These are phyloP conservation scores for Salmo trutta DNA, from an alignment of 2,797 vertebrate genomes.

Conservation along the genomic window DNA sequence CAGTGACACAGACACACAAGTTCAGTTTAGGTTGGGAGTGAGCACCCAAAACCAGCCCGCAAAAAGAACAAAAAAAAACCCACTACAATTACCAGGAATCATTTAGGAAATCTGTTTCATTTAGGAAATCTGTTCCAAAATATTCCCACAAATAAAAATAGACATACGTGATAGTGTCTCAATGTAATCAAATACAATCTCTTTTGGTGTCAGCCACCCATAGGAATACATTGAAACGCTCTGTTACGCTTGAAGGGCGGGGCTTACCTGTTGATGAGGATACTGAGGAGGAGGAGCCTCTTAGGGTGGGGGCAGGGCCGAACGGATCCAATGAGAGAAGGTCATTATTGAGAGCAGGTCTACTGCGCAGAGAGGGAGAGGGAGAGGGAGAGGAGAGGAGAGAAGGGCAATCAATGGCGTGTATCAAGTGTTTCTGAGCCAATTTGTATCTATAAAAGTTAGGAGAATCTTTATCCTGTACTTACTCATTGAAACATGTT, in stretches of 20 bases:
- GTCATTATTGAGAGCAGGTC: conserved; percentile 84
- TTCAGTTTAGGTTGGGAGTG: too few species aligned
- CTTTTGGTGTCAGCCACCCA: not conserved
- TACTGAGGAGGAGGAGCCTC: conserved; percentile 77
- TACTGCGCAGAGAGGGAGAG: conserved; percentile 51
- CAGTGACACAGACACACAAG: too few species aligned
- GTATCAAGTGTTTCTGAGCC: not conserved
- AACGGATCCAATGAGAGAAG: conserved; percentile 93
- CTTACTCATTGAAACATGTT: conserved; percentile 85
- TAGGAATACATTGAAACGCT: not conserved
- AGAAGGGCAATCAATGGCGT: not conserved
- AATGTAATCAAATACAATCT: too few species aligned
- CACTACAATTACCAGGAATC: too few species aligned
- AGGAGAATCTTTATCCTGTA: conserved; percentile 34
- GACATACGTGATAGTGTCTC: too few species aligned
- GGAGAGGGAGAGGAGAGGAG: not conserved
- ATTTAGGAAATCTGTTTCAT: too few species aligned
- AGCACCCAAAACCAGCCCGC: too few species aligned
- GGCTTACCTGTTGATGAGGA: conserved; percentile 84
- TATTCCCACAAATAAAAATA: too few species aligned
- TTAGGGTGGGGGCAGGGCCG: conserved; percentile 68
- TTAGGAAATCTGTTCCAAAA: too few species aligned
- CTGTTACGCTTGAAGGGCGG: not conserved
- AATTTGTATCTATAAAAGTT: not conserved
- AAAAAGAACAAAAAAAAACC: too few species aligned